These are phyloP conservation scores for Sciurus niger DNA, from an alignment of 2,113 vertebrate genomes.

Conservation along the genomic window DNA sequence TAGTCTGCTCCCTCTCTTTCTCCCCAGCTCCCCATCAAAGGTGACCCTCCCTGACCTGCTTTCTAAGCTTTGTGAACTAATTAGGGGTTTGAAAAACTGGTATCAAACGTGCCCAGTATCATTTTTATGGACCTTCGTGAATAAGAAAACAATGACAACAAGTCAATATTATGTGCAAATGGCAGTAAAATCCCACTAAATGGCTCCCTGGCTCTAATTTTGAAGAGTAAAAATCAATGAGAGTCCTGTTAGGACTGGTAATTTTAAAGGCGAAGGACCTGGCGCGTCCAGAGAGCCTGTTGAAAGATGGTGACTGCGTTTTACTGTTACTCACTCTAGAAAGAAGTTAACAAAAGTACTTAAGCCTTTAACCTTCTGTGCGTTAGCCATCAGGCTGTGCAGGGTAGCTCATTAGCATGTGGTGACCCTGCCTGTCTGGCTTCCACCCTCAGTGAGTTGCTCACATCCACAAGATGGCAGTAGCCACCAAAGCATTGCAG, in stretches of 20 bases:
- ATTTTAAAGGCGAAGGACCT: slow-evolving; percentile 49
- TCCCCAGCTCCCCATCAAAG: neutral
- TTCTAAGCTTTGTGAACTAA: slow-evolving; percentile 5
- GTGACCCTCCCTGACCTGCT: neutral
- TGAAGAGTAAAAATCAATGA: slow-evolving; percentile 70
- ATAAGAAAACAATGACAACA: slow-evolving; percentile 72
- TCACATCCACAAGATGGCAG: slow-evolving; percentile 86
- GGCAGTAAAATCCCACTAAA: slow-evolving; percentile 55
- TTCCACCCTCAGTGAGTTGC: neutral
- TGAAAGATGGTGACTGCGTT: neutral
- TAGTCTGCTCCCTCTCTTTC: fast-evolving
- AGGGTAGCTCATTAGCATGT: neutral
- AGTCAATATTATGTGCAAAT: slow-evolving; percentile 65
- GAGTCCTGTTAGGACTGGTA: neutral
- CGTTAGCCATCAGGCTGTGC: too few species aligned
- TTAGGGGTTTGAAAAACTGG: slow-evolving; percentile 50
- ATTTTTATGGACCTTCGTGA: slow-evolving; percentile 52
- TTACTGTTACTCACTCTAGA: neutral
- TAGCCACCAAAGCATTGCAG: slow-evolving; percentile 70
- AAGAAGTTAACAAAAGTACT: slow-evolving; percentile 3
- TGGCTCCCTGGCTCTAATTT: slow-evolving; percentile 72
- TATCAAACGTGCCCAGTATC: neutral
- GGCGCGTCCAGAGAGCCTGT: neutral
- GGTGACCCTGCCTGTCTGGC: neutral
- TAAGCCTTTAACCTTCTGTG: neutral